These are phyloP conservation scores for Corapipo altera DNA, from an alignment of 2,113 vertebrate genomes.

Conservation along the genomic window DNA sequence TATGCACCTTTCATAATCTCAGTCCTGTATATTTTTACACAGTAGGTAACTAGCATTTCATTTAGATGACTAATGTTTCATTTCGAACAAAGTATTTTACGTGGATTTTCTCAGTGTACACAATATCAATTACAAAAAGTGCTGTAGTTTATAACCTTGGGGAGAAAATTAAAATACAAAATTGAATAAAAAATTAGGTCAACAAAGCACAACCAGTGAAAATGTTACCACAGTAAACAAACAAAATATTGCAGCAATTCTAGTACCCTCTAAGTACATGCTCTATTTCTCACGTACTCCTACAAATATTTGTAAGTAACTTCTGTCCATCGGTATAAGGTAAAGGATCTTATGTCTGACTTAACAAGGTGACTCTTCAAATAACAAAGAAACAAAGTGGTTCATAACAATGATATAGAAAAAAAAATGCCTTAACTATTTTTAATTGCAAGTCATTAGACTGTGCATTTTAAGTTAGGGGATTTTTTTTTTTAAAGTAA, in stretches of 20 bases:
- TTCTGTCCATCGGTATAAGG: neutral
- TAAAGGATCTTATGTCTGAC: neutral
- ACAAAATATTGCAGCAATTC: neutral
- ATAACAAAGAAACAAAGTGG: neutral
- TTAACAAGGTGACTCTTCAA: neutral
- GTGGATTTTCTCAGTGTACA: neutral
- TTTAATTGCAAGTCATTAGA: neutral
- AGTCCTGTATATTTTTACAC: neutral
- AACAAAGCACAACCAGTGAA: neutral
- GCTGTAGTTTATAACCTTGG: neutral
- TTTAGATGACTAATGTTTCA: neutral
- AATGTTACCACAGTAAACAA: neutral
- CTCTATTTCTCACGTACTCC: neutral
- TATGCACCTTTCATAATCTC: neutral
- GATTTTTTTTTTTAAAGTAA: neutral
- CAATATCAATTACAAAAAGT: neutral
- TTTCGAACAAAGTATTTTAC: neutral
- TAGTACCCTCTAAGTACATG: neutral
- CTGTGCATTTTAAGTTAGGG: neutral
- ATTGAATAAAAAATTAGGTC: neutral
- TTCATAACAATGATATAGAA: neutral
- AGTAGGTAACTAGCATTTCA: neutral
- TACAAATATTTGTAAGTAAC: neutral
- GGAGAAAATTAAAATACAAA: neutral
- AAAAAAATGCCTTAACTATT: neutral